Evolutionary conservation across 2,888 invertebrate genomes (phyloP).

Genomic region (Ptilodon capucinus): DNA sequence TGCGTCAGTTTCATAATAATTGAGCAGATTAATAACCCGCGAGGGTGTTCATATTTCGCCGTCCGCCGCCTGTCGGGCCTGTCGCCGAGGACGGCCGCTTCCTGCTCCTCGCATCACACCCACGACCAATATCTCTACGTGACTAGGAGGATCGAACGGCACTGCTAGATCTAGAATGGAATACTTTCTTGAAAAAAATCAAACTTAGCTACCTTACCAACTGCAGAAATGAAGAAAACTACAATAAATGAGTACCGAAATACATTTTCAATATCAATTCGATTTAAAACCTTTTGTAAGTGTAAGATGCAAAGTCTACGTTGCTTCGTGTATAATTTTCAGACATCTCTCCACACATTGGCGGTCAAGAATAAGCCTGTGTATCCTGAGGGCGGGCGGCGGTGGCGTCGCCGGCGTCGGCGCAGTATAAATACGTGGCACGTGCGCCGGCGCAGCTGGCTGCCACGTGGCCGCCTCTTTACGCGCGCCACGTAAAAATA

Average conservation of each 20-base stretch:
- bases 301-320: no score
- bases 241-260: no score
- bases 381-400: slow-evolving; percentile 51
- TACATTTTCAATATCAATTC: no score
- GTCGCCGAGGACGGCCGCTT: slow-evolving; percentile 27
- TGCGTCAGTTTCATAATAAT: slow-evolving; percentile 77
- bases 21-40: slow-evolving; percentile 74
- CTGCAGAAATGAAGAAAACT: no score
- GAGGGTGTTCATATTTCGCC: slow-evolving; percentile 75
- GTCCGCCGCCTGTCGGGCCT: slow-evolving; percentile 52
- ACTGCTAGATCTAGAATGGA: no score
- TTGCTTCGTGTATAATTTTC: neutral
- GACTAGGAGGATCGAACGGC: no score
- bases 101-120: slow-evolving; percentile 35
- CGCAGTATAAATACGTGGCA: slow-evolving; percentile 75
- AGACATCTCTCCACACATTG: slow-evolving; percentile 7
- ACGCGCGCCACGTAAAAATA: slow-evolving; percentile 72
- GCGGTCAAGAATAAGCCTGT: slow-evolving; percentile 32
- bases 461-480: slow-evolving; percentile 77
- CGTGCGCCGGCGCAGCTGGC: slow-evolving; percentile 79
- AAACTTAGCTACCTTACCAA: no score
- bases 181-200: no score
- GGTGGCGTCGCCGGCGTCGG: slow-evolving; percentile 38
- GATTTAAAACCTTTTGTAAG: no score
- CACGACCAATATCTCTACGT: neutral